Evolutionary conservation across 2,797 vertebrate species (phyloP), one percentile per base, ranked within the genome.

Genomic region (Nyctibius grandis): DNA sequence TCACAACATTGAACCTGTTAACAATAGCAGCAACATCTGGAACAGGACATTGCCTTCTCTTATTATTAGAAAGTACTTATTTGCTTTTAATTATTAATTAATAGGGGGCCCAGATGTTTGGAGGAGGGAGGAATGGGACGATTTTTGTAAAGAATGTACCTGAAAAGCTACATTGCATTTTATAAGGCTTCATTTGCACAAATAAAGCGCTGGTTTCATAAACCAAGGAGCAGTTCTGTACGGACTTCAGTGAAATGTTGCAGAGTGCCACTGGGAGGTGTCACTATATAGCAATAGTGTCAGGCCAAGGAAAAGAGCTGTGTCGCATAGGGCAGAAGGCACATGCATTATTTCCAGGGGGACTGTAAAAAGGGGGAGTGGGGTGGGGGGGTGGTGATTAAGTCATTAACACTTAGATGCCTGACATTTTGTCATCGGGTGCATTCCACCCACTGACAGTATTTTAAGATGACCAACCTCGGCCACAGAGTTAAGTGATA

Each of bases 241-340:
- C 6, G 65, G 72, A 40, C 78, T 96, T 73, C n/a, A 69, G 88
- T 93, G 95, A 97, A 94, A 94, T 95, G 84, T 91, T 82, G 51
- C 85, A 33, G 56, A 92, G 90, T 61, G 90, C 96, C 95, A 94
- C 96, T 95, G 96, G 94, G 88, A 95, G 95, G 95, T 96, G 96
- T 92, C 91, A 89, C 91, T 85, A 76, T 65, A 95, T 80, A 94
- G 94, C 94, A 85, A 56, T 82, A 96, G 48, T 6, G 0, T 33
- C 60, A 78, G 93, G 74, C 74, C 48, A 48, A 54, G 75, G 78
- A 34, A 74, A 87, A 82, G 68, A 80, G 84, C 75, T 44, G 26
- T 33, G 63, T 4, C 10, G 15, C 57, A 59, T 5, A 31, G 40
- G 77, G 82, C 78, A 83, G 64, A 53, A 84, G 45, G 57, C 45